These are phyloP conservation scores for Pararge aegeria DNA, from an alignment of 1,140 invertebrate species.

Conservation along the genomic window DNA sequence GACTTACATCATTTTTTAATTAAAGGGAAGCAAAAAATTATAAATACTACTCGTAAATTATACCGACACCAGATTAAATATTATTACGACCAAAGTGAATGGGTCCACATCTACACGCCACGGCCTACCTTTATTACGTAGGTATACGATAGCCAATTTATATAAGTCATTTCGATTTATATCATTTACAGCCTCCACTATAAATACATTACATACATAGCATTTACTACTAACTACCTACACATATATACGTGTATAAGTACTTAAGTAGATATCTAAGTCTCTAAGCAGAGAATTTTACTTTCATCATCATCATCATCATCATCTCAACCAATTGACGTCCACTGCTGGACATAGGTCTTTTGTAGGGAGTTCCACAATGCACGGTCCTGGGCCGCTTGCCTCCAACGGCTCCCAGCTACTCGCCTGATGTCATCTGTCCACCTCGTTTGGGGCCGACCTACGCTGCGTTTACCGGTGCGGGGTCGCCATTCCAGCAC, in stretches of 20 bases:
- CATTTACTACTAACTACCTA: too few species aligned
- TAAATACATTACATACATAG: slow-evolving; percentile 2
- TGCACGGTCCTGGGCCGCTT: too few species aligned
- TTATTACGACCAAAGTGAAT: slow-evolving; percentile 28
- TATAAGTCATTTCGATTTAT: slow-evolving; percentile 17
- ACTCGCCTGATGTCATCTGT: too few species aligned
- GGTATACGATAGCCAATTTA: slow-evolving; percentile 18
- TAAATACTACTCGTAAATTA: background rate
- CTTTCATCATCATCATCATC: too few species aligned
- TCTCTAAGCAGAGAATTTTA: background rate
- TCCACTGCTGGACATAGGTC: too few species aligned
- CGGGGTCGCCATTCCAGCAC: too few species aligned
- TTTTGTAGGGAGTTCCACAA: too few species aligned
- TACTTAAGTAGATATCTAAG: too few species aligned
- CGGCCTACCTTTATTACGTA: slow-evolving; percentile 23
- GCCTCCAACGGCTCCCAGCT: too few species aligned
- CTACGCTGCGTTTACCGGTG: too few species aligned
- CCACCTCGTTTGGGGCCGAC: too few species aligned
- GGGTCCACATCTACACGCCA: slow-evolving; percentile 21
- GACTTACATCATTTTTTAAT: slow-evolving; percentile 5
- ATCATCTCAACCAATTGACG: too few species aligned
- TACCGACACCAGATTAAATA: slow-evolving; percentile 14
- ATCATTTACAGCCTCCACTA: background rate
- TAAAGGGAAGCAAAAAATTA: slow-evolving; percentile 26
- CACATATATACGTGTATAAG: background rate